Evolutionary conservation across 2,797 vertebrate species (phyloP), one percentile per base, ranked within the genome.

Genomic region (Falco columbarius): DNA sequence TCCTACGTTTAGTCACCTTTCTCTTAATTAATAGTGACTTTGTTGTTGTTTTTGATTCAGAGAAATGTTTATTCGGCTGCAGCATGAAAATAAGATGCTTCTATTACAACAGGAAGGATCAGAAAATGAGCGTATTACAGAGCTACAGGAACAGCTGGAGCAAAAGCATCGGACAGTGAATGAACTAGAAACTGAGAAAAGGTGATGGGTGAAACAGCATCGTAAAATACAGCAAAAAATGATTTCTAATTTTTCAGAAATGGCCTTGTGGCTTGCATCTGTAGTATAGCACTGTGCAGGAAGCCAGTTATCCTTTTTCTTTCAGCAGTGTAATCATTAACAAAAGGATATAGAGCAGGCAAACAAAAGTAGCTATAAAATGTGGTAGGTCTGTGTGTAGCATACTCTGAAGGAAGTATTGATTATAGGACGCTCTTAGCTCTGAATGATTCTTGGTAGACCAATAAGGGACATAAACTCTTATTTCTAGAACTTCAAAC

Each of bases 81-180:
- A 99, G 95, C 99, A 99, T 91, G 99, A 99, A 97, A 99, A 99
- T 95, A 99, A 99, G 98, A 99, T 99, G 99, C 98, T 99, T 54
- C 98, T 98, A 6, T 98, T 99, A 81, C 98, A 99, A 93, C 99
- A 99, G 98, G 99, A 99, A 77, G 99, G 99, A 12, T 98, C 94
- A 5, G 99, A 99, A 97, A 99, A 98, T 4, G 98, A 99, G 67
- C 99, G 98, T 70, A 99, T 99, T 13, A 87, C 94, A 5, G 97
- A 98, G 14, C 98, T 99, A 61, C 99, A 99, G 97, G 96, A 96
- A 0, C 98, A 99, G 96, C 97, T 99, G 49, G 99, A 99, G 82
- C 98, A 99, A 59, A 99, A 99, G 20, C 98, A 99, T 59, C 98
- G 99, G 54, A 98, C 96, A 12, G 98, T 98, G 93, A 99, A 99